Conservation (phyloP, 2,113 vertebrate genomes). For the Euleptes europaea region DNA sequence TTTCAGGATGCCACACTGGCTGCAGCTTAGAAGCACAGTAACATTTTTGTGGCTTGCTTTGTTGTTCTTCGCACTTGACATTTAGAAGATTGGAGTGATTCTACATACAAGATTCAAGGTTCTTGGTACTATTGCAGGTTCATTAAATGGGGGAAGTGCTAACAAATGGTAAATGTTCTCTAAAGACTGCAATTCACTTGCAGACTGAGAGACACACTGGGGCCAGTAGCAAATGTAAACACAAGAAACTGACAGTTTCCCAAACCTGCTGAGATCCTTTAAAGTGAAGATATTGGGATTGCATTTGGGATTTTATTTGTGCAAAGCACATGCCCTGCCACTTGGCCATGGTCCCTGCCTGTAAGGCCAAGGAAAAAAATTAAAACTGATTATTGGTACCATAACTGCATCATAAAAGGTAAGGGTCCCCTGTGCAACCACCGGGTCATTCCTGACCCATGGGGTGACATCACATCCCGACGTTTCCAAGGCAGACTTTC, state of each 20-base stretch:
- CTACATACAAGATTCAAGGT: too few relatives aligned
- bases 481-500: too few relatives aligned
- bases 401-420: background rate
- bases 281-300: background rate
- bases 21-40: too few relatives aligned
- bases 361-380: background rate
- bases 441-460: too few relatives aligned
- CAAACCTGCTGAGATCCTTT: background rate
- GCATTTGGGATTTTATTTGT: background rate
- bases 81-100: too few relatives aligned
- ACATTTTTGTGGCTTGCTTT: too few relatives aligned
- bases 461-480: too few relatives aligned
- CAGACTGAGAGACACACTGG: background rate
- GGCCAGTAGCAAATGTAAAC: background rate
- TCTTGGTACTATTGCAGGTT: too few relatives aligned
- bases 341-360: background rate
- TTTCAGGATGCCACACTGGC: too few relatives aligned
- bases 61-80: too few relatives aligned
- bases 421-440: too few relatives aligned
- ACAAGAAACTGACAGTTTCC: background rate
- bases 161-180: background rate
- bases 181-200: background rate
- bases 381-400: background rate
- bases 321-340: background rate
- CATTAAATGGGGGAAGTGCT: too few relatives aligned